Conservation (phyloP, 2,888 invertebrate genomes). For the Terebella lapidaria region DNA sequence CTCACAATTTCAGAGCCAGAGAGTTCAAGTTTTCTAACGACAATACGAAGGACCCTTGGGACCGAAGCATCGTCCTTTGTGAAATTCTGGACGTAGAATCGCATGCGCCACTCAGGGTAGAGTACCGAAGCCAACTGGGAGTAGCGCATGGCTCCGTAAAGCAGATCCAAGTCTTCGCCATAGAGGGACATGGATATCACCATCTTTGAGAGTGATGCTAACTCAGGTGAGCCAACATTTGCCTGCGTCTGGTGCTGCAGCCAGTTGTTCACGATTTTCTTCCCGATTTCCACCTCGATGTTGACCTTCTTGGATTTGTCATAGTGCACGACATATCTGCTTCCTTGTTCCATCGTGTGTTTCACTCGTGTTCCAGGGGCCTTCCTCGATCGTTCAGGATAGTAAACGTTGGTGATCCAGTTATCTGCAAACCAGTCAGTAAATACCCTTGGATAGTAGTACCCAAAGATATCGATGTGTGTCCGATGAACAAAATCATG, state of each 20-base stretch:
- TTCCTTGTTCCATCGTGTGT: slow-evolving; percentile 29
- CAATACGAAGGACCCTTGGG: slow-evolving; percentile 6
- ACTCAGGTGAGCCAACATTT: neutral
- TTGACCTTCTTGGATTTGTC: slow-evolving; percentile 24
- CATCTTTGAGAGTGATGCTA: slow-evolving; percentile 11
- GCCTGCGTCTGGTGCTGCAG: slow-evolving; percentile 17
- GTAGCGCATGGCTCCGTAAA: slow-evolving; percentile 24
- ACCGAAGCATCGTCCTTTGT: neutral
- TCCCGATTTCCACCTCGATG: slow-evolving; percentile 28
- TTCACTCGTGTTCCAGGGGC: slow-evolving; percentile 24
- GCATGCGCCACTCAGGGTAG: slow-evolving; percentile 22
- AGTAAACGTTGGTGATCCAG: slow-evolving; percentile 61
- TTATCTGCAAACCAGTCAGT: slow-evolving; percentile 64
- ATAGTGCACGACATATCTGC: slow-evolving; percentile 24
- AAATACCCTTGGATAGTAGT: slow-evolving; percentile 29
- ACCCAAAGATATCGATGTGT: slow-evolving; percentile 29
- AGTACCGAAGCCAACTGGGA: slow-evolving; percentile 23
- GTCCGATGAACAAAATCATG: slow-evolving; percentile 30
- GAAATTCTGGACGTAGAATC: slow-evolving; percentile 18
- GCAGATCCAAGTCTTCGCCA: slow-evolving; percentile 18
- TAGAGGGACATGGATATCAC: slow-evolving; percentile 23
- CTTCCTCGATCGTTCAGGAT: slow-evolving; percentile 30
- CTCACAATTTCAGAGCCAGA: slow-evolving; percentile 24
- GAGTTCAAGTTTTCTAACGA: slow-evolving; percentile 21
- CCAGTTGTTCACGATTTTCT: slow-evolving; percentile 18